A percentile compares a stretch with the other conserved stretches of the same genome.
Evolutionary conservation across 2,888 invertebrate species (phyloP).

Genomic region (Augiades crinisus): DNA sequence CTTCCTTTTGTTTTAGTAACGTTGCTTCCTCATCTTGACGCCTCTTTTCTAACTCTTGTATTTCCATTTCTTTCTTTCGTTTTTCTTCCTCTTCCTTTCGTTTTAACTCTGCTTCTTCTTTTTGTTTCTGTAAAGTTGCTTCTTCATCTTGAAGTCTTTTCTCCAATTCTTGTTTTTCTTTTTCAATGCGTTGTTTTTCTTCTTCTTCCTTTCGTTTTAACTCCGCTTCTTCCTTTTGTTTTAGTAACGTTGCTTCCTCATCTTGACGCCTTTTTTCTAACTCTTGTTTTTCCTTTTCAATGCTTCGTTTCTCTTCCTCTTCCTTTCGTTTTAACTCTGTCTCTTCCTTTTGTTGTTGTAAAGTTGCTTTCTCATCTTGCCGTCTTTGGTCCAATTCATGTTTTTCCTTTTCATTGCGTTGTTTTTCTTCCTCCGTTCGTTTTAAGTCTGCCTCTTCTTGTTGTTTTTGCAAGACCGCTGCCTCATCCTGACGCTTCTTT

Average conservation of each 20-base stretch:
- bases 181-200: conserved; percentile 23
- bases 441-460: conserved; percentile 25
- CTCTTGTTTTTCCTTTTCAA: conserved; percentile 9
- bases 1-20: background rate
- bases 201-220: conserved; percentile 28
- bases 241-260: conserved; percentile 1
- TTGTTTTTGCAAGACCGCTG: conserved; percentile 3
- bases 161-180: conserved; percentile 6
- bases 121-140: background rate
- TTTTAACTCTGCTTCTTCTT: background rate
- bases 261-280: conserved; percentile 1
- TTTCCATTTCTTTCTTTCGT: background rate
- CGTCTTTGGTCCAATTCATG: conserved; percentile 20
- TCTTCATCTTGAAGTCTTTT: background rate
- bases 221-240: conserved; percentile 19
- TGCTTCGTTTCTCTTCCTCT: conserved; percentile 4
- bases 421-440: conserved; percentile 28
- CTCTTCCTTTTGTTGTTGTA: conserved; percentile 8
- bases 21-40: background rate
- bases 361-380: background rate
- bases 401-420: conserved; percentile 1
- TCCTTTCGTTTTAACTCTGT: conserved; percentile 7
- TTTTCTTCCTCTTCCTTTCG: background rate
- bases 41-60: background rate
- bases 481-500: background rate